Conservation (phyloP, 1,140 invertebrate genomes). For the Drosophila ohnishii region DNA sequence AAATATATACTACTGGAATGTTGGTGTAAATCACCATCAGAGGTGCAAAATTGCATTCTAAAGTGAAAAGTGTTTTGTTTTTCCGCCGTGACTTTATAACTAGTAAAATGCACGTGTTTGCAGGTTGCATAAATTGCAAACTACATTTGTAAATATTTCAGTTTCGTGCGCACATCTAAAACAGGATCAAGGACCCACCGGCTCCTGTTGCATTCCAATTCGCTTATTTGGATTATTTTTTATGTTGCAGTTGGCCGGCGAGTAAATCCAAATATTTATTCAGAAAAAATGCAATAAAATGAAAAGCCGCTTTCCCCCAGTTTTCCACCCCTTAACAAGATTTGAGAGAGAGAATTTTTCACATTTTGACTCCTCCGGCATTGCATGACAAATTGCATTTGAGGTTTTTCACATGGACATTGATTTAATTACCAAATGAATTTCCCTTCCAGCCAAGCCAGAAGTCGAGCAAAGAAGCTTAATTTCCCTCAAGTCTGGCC, state of each 20-base stretch:
- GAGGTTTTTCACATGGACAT: slow-evolving; percentile 55
- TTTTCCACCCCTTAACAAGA: slow-evolving; percentile 4
- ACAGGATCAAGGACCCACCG: slow-evolving; percentile 21
- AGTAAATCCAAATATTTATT: slow-evolving; percentile 52
- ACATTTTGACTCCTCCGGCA: slow-evolving; percentile 36
- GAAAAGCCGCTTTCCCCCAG: slow-evolving; percentile 5
- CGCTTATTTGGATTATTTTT: slow-evolving; percentile 7
- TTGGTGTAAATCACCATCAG: slow-evolving; percentile 7
- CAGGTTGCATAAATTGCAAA: slow-evolving; percentile 50
- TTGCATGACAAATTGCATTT: slow-evolving; percentile 59
- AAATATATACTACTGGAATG: slow-evolving; percentile 15
- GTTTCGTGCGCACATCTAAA: slow-evolving; percentile 33
- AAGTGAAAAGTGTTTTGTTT: slow-evolving; percentile 26
- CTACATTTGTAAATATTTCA: slow-evolving; percentile 59
- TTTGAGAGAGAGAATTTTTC: slow-evolving; percentile 16
- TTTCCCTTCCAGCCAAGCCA: slow-evolving; percentile 32
- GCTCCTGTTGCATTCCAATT: slow-evolving; percentile 34
- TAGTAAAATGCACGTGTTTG: slow-evolving; percentile 37
- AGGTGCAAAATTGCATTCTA: slow-evolving; percentile 25
- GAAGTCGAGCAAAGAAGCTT: slow-evolving; percentile 39
- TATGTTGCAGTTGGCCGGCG: slow-evolving; percentile 5
- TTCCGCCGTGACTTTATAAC: slow-evolving; percentile 18
- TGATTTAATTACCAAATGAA: slow-evolving; percentile 66
- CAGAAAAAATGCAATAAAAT: slow-evolving; percentile 58
- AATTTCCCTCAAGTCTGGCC: slow-evolving; percentile 39